Conservation (phyloP, 2,888 invertebrate species). For the Apamea sordens region DNA sequence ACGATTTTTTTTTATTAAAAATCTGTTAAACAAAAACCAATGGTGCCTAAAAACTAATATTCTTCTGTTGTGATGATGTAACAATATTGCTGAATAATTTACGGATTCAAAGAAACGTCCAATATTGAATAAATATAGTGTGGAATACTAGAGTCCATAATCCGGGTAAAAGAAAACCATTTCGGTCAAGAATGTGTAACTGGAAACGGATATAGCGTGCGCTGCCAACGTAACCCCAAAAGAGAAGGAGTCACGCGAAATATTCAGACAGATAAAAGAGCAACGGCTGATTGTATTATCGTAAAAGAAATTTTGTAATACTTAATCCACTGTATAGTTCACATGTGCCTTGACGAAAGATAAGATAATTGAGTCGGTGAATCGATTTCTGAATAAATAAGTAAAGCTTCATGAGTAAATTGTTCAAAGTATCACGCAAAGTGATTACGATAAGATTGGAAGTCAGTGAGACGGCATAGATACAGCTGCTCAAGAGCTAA, state of each 20-base stretch:
- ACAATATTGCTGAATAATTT: not conserved
- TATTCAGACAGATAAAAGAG: conserved; percentile 67
- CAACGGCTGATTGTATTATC: conserved; percentile 68
- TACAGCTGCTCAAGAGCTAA: not conserved
- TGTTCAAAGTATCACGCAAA: conserved; percentile 5
- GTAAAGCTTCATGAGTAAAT: not conserved
- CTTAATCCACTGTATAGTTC: conserved; percentile 17
- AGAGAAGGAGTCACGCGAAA: conserved; percentile 70
- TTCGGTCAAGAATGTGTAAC: conserved; percentile 50
- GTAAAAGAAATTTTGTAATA: conserved; percentile 36
- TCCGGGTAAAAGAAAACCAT: conserved; percentile 42
- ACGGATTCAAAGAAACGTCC: conserved; percentile 1
- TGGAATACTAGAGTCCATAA: conserved; percentile 30
- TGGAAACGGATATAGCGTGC: conserved; percentile 62
- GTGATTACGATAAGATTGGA: not conserved
- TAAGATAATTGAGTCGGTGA: conserved; percentile 36
- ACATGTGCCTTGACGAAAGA: conserved; percentile 23
- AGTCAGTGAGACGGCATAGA: not conserved
- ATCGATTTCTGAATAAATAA: conserved; percentile 19
- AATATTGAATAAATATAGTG: conserved; percentile 24
- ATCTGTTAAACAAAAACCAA: not conserved
- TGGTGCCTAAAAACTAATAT: not conserved
- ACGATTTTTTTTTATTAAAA: no score
- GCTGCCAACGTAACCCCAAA: conserved; percentile 52
- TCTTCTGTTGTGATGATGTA: not conserved